These are phyloP conservation scores for Isurus oxyrinchus DNA, from an alignment of 2,113 vertebrate species.

Conservation along the genomic window DNA sequence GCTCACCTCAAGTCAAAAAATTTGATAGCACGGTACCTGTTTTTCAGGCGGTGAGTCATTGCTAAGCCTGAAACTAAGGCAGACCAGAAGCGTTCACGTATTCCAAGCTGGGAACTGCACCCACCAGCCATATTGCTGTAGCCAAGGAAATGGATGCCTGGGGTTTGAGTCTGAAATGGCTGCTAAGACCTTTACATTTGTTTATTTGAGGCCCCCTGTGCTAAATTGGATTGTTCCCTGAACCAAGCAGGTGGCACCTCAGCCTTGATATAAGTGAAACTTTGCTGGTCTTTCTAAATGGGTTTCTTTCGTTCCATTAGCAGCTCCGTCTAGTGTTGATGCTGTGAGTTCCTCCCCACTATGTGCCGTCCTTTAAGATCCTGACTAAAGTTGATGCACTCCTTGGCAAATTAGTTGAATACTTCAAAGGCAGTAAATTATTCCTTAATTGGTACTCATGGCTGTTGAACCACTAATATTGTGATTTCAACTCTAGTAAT, in stretches of 20 bases:
- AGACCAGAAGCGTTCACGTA: fast-evolving
- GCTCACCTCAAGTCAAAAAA: too few species aligned
- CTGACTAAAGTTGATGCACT: background rate
- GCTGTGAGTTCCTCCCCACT: background rate
- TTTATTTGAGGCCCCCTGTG: background rate
- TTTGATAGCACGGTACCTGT: background rate
- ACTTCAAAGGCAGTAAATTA: background rate
- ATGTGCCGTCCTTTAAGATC: background rate
- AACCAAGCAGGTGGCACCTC: background rate
- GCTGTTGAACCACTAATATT: constrained; percentile 1
- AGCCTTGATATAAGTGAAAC: background rate
- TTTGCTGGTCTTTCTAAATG: background rate
- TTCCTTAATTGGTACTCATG: constrained; percentile 9
- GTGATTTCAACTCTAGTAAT: background rate
- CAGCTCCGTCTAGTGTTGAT: background rate
- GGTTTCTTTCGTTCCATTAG: background rate
- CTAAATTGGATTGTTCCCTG: background rate
- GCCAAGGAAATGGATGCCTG: background rate
- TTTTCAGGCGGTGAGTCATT: background rate
- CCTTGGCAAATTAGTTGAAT: background rate
- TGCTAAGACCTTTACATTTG: too few species aligned
- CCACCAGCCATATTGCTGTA: background rate
- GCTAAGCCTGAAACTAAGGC: background rate
- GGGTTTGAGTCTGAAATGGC: background rate
- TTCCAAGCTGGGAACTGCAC: background rate